Evolutionary conservation across 1,140 invertebrate genomes (phyloP).

Genomic region (Augochlora pura): DNA sequence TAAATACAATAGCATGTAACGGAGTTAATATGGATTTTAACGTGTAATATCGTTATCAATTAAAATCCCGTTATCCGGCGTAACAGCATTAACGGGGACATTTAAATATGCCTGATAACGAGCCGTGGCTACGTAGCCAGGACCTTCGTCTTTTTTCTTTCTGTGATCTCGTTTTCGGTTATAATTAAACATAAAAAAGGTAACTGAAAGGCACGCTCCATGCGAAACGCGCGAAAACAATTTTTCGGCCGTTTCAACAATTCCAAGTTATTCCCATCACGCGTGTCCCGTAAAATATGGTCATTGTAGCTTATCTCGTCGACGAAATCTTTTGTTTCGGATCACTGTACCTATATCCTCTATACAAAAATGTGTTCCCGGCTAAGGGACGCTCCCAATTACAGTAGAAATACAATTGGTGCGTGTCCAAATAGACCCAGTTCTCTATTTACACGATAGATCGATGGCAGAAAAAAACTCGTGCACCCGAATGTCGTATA

Average conservation of each 20-base stretch:
- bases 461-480: no score
- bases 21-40: conserved; percentile 41
- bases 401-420: no score
- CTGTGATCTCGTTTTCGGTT: background rate
- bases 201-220: conserved; percentile 25
- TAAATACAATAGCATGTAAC: conserved; percentile 21
- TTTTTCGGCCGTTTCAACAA: background rate
- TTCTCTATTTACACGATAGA: no score
- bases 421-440: no score
- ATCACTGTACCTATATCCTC: no score
- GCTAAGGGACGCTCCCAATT: no score
- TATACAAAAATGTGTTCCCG: no score
- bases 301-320: background rate
- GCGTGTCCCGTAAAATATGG: background rate
- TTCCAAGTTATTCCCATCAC: background rate
- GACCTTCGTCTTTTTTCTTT: conserved; percentile 2
- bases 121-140: background rate
- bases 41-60: conserved; percentile 41
- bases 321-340: background rate
- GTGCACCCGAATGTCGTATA: no score
- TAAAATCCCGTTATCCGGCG: conserved; percentile 33
- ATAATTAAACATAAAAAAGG: conserved; percentile 11
- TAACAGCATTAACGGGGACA: conserved; percentile 23
- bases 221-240: background rate
- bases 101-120: conserved; percentile 32